Base-by-base conservation (phyloP, 1,140 invertebrate genomes). In the Drosophila cardini region DNA sequence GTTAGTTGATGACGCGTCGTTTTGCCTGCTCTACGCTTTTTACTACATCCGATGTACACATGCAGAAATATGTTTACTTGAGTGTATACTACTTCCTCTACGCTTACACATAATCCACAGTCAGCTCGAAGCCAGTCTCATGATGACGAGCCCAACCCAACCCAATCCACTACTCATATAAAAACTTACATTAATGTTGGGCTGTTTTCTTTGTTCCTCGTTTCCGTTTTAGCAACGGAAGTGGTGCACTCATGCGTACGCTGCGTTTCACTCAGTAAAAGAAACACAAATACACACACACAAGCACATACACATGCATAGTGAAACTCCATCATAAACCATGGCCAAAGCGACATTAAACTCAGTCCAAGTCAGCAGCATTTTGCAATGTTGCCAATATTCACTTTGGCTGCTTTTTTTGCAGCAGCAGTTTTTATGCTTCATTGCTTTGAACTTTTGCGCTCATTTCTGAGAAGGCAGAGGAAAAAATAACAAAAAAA, bases 391-490 rank as follows among this genome's bases (percentile, higher is more conserved):
- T 84, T 85, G 81, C 81, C 82, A 72, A 52, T 72, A 78, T 86
- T 77, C 81, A 80, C 57, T 34, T 48, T 71, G 63, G 62, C 38
- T 62, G 55, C 62, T 60, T 80, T 26, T 26, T 26, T 4, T 26
- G 21, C 21, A 26, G 21, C 21, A 26, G 45, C 57, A 74, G 69
- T 67, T 86, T 76, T 79, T 89, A 83, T 86, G 83, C 83, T 87
- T 76, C 83, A 86, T 79, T 86, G 79, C 83, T 89, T 87, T 87
- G 80, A 89, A 87, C 84, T 87, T 84, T 89, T 84, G 84, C 80
- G 84, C 81, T 75, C 72, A 58, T 73, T 87, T 83, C 69, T 56
- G 58, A 26, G 50, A 56, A 56, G 21, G 15, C 46, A 56, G 38
- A 52, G 21, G 21, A 26, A 26, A 26, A 26, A 26, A 26, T 26